phyloP scores from a whole-genome alignment of 2,888 invertebrate genomes.

The Adela reaumurella region DNA sequence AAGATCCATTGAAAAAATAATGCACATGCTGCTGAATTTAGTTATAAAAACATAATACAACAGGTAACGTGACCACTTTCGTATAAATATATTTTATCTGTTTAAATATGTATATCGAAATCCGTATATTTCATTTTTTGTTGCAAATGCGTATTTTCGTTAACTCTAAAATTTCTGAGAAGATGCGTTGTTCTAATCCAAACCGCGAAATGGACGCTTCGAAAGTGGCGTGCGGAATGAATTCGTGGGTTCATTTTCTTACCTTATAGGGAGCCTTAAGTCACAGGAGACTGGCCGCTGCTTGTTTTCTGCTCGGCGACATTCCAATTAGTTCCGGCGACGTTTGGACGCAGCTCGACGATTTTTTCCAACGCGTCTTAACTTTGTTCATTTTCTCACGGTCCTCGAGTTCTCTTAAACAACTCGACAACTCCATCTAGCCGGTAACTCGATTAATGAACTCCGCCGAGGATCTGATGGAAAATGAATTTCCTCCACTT shows the following conservation, averaged over 20 bases:
- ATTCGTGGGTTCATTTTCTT: neutral
- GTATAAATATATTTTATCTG: no score
- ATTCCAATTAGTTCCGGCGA: neutral
- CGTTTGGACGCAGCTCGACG: neutral
- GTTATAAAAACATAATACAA: no score
- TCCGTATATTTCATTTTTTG: no score
- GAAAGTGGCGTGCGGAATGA: no score
- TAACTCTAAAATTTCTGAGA: no score
- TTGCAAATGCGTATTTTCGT: no score
- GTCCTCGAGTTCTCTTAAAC: constrained; percentile 30
- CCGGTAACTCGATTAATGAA: constrained; percentile 36
- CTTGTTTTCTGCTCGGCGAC: neutral
- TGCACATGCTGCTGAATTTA: no score
- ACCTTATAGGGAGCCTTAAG: neutral
- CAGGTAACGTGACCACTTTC: no score
- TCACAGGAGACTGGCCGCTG: neutral
- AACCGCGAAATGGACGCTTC: no score
- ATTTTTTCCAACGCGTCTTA: constrained; percentile 1
- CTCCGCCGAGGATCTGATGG: constrained; percentile 32
- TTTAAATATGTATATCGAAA: no score
- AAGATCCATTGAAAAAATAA: no score
- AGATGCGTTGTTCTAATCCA: no score
- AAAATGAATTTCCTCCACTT: constrained; percentile 20
- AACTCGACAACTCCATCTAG: constrained; percentile 29
- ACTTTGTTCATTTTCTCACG: constrained; percentile 42